These are phyloP conservation scores for Theodoxus fluviatilis DNA, from an alignment of 2,888 invertebrate genomes.

Conservation along the genomic window DNA sequence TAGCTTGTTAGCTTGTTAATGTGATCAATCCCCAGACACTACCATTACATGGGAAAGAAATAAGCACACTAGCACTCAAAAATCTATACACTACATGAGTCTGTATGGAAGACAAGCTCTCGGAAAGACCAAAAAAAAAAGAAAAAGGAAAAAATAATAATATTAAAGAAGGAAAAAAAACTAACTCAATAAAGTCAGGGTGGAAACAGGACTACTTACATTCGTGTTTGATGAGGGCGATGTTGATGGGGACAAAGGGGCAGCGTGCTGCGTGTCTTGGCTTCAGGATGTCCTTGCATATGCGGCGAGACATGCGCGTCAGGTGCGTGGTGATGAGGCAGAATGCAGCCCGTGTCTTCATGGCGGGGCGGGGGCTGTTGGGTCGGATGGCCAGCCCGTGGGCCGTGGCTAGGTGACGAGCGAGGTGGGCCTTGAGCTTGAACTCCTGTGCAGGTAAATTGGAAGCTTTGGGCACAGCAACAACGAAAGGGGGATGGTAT, in stretches of 20 bases:
- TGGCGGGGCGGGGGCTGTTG: constrained; percentile 86
- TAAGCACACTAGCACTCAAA: too few species aligned
- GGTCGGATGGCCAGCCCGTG: constrained; percentile 80
- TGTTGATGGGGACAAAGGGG: constrained; percentile 74
- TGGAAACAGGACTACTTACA: too few species aligned
- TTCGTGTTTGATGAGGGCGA: constrained; percentile 82
- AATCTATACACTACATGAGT: too few species aligned
- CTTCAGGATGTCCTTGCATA: constrained; percentile 80
- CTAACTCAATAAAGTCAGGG: too few species aligned
- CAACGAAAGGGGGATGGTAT: too few species aligned
- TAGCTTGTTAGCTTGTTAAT: too few species aligned
- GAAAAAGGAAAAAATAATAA: too few species aligned
- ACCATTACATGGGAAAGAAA: too few species aligned
- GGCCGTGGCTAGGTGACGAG: constrained; percentile 90
- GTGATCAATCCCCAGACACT: too few species aligned
- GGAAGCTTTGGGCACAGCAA: not conserved
- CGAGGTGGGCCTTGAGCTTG: constrained; percentile 91
- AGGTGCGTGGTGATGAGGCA: constrained; percentile 90
- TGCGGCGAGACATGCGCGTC: constrained; percentile 85
- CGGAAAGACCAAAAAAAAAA: too few species aligned
- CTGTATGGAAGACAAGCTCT: too few species aligned
- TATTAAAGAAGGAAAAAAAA: too few species aligned
- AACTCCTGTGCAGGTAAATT: constrained; percentile 73
- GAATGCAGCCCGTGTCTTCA: constrained; percentile 97
- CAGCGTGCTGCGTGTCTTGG: constrained; percentile 88